phyloP scores from a whole-genome alignment of 2,797 vertebrate species.

The Phalanger gymnotis region DNA sequence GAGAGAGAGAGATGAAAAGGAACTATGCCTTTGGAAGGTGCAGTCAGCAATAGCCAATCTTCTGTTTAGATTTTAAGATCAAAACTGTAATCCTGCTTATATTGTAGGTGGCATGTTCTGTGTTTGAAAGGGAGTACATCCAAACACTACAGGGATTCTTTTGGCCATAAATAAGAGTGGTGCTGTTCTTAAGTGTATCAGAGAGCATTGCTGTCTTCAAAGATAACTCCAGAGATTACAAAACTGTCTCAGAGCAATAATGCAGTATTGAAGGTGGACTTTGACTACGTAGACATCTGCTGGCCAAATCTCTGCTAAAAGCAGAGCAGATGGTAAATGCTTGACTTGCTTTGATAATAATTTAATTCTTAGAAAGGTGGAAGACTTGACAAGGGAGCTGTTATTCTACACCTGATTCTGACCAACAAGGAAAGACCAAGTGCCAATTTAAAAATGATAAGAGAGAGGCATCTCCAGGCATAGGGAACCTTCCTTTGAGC shows the following conservation, averaged over 20 bases:
- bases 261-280: neutral
- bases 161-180: neutral
- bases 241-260: neutral
- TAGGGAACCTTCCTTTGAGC: neutral
- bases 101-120: neutral
- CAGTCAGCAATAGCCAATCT: neutral
- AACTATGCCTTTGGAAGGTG: neutral
- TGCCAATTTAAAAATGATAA: neutral
- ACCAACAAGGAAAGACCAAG: neutral
- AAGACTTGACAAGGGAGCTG: neutral
- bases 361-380: neutral
- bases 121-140: neutral
- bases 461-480: neutral
- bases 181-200: neutral
- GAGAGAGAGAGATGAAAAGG: neutral
- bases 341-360: neutral
- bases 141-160: neutral
- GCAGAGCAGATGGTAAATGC: neutral
- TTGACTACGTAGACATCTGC: neutral
- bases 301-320: neutral
- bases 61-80: conserved; percentile 24
- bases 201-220: neutral
- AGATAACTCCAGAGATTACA: neutral
- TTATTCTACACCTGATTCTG: neutral
- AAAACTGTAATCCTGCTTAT: neutral